Evolutionary conservation across 2,113 vertebrate species (phyloP), one percentile per base, ranked within the genome.

Genomic region (Urocitellus parryii): DNA sequence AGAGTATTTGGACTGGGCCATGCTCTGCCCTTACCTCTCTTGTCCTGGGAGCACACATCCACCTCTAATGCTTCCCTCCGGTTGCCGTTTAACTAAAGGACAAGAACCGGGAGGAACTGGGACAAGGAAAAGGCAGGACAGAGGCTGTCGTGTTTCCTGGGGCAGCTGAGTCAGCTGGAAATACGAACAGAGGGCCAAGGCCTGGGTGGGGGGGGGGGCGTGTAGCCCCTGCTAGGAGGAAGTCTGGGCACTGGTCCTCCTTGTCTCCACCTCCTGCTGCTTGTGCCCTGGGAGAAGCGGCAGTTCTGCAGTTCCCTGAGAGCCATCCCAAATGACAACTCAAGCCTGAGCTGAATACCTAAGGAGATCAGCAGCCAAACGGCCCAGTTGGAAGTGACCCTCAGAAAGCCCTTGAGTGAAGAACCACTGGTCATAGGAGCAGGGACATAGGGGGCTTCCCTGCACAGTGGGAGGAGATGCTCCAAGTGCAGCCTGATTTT

Each of bases 391-490:
- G 51, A 77, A 58, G 25, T 39, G 74, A 85, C 63, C 63, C 58
- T 5, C 8, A 39, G 68, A 51, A 91, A 77, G 37, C 2, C n/a
- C 25, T 37, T 3, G 17, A 22, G 11, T 9, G 7, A 67, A 65
- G 27, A 51, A 48, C 5, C 11, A n/a, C 2, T 56, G 22, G n/a
- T 65, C 13, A 16, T 0, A 27, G 37, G 37, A 72, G 16, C 27
- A 1, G 27, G 32, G 24, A 1, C 17, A 5, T 13, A 61, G 39
- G 58, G 29, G 0, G 27, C 9, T 32, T 45, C 48, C 39, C 24
- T 22, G 37, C 5, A 1, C 0, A 2, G 37, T 0, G 7, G 48
- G 37, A 37, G 20, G 22, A 24, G 65, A 24, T 1, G 0, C n/a
- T 12, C 24, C 42, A 63, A 42, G 0, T 5, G 39, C 24, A 18